Base-by-base conservation (phyloP, 2,888 invertebrate species). In the Xestia xanthographa region DNA sequence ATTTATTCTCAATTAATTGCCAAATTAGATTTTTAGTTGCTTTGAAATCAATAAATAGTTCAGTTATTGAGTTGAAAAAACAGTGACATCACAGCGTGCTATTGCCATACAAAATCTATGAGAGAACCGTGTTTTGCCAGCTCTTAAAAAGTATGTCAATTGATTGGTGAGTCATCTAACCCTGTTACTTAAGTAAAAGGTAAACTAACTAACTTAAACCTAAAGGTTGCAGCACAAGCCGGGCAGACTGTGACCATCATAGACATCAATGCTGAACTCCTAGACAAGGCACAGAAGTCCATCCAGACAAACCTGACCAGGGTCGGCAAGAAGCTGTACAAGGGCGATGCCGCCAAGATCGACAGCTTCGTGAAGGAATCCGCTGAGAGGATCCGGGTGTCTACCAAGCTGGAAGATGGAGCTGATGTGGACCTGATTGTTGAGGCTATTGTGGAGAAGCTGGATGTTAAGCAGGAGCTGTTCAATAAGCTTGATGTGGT, bases 381-480 rank as follows among this genome's bases (percentile, higher is more conserved):
- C 0, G 75, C 58, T 66, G 82, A 86, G 0, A 97, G 97, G 63
- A 96, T 99, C 70, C 97, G 96, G 80, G 97, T 97, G 2, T 96
- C 97, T 0, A 97, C 98, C 0, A 97, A 98, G 90, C 92, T 98
- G 1, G 94, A 94, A 2, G 97, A 96, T 75, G 88, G 88, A 2
- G 84, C 77, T 65, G 74, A 86, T 68, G 96, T 98, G 0, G 98
- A 98, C 93, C 93, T 99, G 79, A 98, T 99, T 2, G 97, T 99
- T 22, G 99, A 99, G 94, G 99, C 99, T 2, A 98, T 99, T 91
- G 97, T 98, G 22, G 99, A 99, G 93, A 98, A 98, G 91, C 94
- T 99, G 80, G 97, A 97, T 72, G 94, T 97, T 0, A 98, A 98
- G 92, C 98, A 98, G 91, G 97, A 98, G 88, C 94, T 99, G 12